Evolutionary conservation across 2,113 vertebrate genomes (phyloP).

Genomic region (Misgurnus mizolepis): DNA sequence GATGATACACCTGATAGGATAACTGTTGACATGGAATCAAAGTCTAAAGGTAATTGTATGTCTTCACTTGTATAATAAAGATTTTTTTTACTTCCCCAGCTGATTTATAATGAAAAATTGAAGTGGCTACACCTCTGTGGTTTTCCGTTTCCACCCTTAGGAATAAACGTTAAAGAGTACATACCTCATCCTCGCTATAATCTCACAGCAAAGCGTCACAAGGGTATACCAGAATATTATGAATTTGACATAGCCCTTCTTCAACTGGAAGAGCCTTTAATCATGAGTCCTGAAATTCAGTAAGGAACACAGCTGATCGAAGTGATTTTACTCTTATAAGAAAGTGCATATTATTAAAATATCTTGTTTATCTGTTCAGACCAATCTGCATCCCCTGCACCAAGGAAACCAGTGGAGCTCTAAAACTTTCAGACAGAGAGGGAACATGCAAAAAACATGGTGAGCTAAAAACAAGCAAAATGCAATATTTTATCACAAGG

Average conservation of each 20-base stretch:
- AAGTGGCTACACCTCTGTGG: neutral
- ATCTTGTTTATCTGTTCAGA: slow-evolving; percentile 52
- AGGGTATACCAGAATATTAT: slow-evolving; percentile 67
- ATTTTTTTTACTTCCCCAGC: too few species aligned
- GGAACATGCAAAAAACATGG: slow-evolving; percentile 68
- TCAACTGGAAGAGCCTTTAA: slow-evolving; percentile 48
- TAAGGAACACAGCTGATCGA: neutral
- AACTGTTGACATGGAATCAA: slow-evolving; percentile 29
- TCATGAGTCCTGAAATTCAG: slow-evolving; percentile 33
- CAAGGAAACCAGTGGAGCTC: slow-evolving; percentile 63
- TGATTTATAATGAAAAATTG: too few species aligned
- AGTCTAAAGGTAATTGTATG: neutral
- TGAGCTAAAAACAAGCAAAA: slow-evolving; percentile 36
- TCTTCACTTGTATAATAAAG: slow-evolving; percentile 34
- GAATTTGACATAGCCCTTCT: slow-evolving; percentile 77
- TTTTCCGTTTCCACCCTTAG: slow-evolving; percentile 42
- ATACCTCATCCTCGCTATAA: slow-evolving; percentile 58
- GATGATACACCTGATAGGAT: neutral
- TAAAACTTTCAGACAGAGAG: slow-evolving; percentile 49
- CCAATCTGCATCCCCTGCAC: slow-evolving; percentile 78
- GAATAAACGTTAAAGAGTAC: neutral
- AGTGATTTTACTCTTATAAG: neutral
- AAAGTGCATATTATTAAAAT: neutral
- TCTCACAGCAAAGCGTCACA: accelerated
- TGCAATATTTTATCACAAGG: too few species aligned